Percentiles rank a stretch among this genome's conserved stretches.
These are phyloP conservation scores for Phymorhynchus buccinoides DNA, from an alignment of 1,140 invertebrate genomes.

Conservation along the genomic window DNA sequence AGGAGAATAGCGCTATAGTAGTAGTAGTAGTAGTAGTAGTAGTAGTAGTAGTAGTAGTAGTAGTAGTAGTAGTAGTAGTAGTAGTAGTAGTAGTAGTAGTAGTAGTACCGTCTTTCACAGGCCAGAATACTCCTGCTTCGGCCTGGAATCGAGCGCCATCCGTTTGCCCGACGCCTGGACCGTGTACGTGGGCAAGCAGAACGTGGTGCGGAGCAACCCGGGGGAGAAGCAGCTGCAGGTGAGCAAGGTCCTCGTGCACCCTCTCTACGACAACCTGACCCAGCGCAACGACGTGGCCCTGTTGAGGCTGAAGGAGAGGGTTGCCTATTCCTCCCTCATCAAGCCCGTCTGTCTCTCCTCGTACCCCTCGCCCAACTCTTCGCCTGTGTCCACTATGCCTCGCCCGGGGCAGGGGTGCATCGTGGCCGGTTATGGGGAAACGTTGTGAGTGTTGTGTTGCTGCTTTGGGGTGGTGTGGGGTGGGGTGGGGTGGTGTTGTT, in stretches of 20 bases:
- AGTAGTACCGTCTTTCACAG: no score
- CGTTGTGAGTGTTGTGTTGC: not conserved
- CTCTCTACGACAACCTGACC: not conserved
- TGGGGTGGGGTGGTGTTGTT: no score
- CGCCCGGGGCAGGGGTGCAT: not conserved
- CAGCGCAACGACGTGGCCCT: not conserved
- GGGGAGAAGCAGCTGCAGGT: not conserved
- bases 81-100: no score
- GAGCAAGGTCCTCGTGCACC: not conserved
- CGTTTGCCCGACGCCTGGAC: not conserved
- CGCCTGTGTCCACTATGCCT: not conserved
- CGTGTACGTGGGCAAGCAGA: conserved; percentile 3
- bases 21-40: no score
- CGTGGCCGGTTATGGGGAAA: conserved; percentile 8
- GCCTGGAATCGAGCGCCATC: not conserved
- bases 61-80: no score
- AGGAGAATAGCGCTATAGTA: no score
- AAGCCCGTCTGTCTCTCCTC: conserved; percentile 4
- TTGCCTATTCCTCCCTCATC: not conserved
- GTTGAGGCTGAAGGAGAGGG: not conserved
- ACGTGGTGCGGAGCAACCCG: not conserved
- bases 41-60: no score
- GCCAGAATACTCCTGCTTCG: not conserved
- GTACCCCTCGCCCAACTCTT: not conserved
- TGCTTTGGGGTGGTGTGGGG: no score